Evolutionary conservation across 1,140 invertebrate genomes (phyloP).

Genomic region (Drosophila neocordata): DNA sequence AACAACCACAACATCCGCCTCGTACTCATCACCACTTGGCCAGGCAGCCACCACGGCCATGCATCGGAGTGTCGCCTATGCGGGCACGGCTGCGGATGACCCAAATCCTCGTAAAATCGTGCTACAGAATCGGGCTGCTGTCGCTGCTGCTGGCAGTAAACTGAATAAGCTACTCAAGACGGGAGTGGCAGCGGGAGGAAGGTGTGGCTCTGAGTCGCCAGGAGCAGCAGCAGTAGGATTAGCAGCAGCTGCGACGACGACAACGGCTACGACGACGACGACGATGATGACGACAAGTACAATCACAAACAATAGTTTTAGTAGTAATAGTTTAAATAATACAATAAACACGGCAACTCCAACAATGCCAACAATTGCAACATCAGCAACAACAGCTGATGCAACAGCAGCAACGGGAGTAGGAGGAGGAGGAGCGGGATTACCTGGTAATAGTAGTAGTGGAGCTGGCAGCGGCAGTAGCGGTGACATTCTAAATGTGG

Average conservation of each 20-base stretch:
- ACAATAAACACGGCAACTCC: constrained; percentile 76
- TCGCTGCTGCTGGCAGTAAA: constrained; percentile 80
- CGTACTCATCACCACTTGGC: constrained; percentile 68
- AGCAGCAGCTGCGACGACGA: neutral
- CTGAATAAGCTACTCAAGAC: constrained; percentile 83
- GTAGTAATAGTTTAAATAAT: constrained; percentile 82
- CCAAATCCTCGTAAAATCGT: constrained; percentile 82
- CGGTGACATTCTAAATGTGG: constrained; percentile 77
- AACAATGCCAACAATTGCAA: constrained; percentile 70
- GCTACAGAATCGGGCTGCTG: constrained; percentile 81
- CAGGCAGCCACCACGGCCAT: constrained; percentile 82
- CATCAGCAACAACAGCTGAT: constrained; percentile 13
- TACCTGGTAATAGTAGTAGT: no score
- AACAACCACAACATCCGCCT: constrained; percentile 56
- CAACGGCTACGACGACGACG: neutral
- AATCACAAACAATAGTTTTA: constrained; percentile 83
- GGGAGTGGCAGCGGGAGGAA: constrained; percentile 34
- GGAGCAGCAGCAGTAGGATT: constrained; percentile 39
- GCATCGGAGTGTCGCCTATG: constrained; percentile 83
- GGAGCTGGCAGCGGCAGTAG: constrained; percentile 17
- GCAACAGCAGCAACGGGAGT: constrained; percentile 8
- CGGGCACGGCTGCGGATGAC: constrained; percentile 84
- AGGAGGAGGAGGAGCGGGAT: neutral
- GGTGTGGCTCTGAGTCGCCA: constrained; percentile 71
- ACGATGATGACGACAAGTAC: constrained; percentile 79